Evolutionary conservation across 2,113 vertebrate species (phyloP), one percentile per base, ranked within the genome.

Genomic region (Ceyx melanurus): DNA sequence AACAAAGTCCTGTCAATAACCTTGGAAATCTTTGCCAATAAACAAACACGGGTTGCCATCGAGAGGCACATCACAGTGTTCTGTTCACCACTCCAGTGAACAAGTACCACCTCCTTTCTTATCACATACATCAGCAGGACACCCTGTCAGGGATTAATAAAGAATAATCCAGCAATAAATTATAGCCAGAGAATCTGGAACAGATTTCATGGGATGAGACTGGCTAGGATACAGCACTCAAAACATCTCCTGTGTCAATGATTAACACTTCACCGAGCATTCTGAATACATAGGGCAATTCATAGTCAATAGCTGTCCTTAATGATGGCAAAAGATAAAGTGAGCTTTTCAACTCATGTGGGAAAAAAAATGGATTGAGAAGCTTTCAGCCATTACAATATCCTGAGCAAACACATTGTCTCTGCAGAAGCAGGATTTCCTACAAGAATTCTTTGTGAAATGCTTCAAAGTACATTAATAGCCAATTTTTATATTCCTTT

Each of bases 251-350:
- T 95, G 76, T 82, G 85, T 78, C 90, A 68, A 78, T 71, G 85
- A 95, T 93, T 95, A 95, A 96, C 94, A 96, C 91, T 94, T 95
- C 14, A 0, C 86, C 90, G 75, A 92, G 93, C 89, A 95, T 78
- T 82, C 78, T 93, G 94, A 94, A 87, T 64, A 64, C 75, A 56
- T 19, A 92, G 81, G 62, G 51, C 87, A 85, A 87, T 92, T 90
- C 74, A 77, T 53, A 93, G n/a, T 43, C 75, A 87, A 72, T 80
- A 89, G 40, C 56, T 85, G 86, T 85, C 74, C 67, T 91, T 86
- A 89, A 86, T 82, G 84, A 94, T 29, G 51, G 56, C 76, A 93
- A 94, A 85, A 90, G 88, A 90, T 84, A 96, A 50, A 73, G 71
- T 64, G 21, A 80, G 23, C 29, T 88, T 94, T 95, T 85, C 71